These are phyloP conservation scores for Trachymyrmex septentrionalis DNA, from an alignment of 1,140 invertebrate species.

Conservation along the genomic window DNA sequence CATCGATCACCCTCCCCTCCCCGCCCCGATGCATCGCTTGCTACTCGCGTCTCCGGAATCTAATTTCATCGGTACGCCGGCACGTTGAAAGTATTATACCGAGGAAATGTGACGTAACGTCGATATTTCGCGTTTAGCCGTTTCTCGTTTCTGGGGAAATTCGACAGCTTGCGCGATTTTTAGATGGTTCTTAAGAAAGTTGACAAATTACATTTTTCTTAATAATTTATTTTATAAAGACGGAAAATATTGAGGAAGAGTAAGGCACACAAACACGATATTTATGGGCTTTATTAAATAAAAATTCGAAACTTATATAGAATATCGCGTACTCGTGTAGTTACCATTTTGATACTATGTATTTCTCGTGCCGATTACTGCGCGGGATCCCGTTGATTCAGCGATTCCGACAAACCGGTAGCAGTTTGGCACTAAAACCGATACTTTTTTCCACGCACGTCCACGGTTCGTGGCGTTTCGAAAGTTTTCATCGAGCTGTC, in stretches of 20 bases:
- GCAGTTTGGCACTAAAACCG: slow-evolving; percentile 56
- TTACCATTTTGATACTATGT: background rate
- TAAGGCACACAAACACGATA: too few species aligned
- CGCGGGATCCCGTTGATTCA: slow-evolving; percentile 53
- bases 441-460: slow-evolving; percentile 73
- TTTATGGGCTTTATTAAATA: background rate
- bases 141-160: slow-evolving; percentile 61
- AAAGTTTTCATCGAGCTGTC: slow-evolving; percentile 75
- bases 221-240: slow-evolving; percentile 1
- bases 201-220: slow-evolving; percentile 23
- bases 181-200: slow-evolving; percentile 22
- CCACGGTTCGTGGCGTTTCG: slow-evolving; percentile 59
- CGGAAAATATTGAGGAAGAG: background rate
- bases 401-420: slow-evolving; percentile 28
- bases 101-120: slow-evolving; percentile 76
- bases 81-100: slow-evolving; percentile 77
- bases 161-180: slow-evolving; percentile 52
- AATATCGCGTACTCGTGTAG: background rate
- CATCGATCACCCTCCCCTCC: slow-evolving; percentile 79
- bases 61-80: slow-evolving; percentile 74
- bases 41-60: slow-evolving; percentile 76
- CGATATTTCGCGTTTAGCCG: slow-evolving; percentile 71
- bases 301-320: background rate
- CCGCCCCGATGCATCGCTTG: slow-evolving; percentile 73
- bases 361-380: slow-evolving; percentile 34